Conservation (phyloP, 2,888 invertebrate species). For the Pasiphila rectangulata region DNA sequence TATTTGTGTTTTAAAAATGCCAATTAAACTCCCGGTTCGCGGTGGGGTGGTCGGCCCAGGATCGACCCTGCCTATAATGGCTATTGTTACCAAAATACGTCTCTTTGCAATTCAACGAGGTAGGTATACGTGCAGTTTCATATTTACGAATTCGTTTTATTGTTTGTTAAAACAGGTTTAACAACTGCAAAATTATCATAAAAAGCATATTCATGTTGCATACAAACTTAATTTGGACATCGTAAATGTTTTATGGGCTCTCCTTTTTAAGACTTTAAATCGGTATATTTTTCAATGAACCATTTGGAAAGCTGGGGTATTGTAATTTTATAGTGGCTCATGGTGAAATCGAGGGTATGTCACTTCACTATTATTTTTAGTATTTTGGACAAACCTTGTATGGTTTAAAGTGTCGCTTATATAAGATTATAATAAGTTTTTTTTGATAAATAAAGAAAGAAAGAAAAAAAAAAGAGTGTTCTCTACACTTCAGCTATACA, state of each 20-base stretch:
- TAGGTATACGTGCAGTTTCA: constrained; percentile 55
- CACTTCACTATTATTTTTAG: no score
- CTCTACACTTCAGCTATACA: no score
- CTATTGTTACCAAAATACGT: constrained; percentile 49
- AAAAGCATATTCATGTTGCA: constrained; percentile 26
- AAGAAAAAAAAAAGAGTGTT: no score
- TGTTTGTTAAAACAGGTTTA: constrained; percentile 44
- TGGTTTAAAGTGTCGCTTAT: no score
- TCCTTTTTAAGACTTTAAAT: constrained; percentile 10
- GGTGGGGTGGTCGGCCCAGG: constrained; percentile 36
- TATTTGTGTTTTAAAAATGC: constrained; percentile 33
- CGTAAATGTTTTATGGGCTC: constrained; percentile 33
- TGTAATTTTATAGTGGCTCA: no score
- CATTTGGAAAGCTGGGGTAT: no score
- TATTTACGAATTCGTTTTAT: constrained; percentile 54
- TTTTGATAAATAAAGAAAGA: no score
- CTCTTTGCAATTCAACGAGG: constrained; percentile 50
- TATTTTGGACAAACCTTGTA: no score
- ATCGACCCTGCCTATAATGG: no score
- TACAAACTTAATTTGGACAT: constrained; percentile 32
- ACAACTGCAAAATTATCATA: constrained; percentile 38
- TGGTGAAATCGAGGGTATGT: no score
- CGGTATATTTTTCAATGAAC: no score
- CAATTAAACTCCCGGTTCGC: constrained; percentile 41
- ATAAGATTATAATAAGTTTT: no score